Conservation (phyloP, 53 echinoderm and acorn worm genomes). For the Glandiceps talaboti region DNA sequence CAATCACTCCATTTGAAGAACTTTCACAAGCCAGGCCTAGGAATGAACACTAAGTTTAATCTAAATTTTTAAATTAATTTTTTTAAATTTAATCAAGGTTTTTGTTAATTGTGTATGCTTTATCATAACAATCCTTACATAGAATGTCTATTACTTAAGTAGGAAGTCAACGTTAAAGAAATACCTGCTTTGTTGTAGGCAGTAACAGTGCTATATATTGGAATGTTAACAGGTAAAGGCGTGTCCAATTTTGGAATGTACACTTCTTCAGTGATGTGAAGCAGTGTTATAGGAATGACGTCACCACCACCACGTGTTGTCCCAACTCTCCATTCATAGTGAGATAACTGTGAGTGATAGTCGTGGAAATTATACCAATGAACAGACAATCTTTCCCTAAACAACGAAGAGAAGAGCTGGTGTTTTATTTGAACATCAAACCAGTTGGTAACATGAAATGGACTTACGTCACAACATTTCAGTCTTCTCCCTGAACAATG, state of each 20-base stretch:
- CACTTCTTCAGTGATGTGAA: conserved; percentile 15
- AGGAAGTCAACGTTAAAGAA: no score
- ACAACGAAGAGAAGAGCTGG: no score
- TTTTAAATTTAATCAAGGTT: no score
- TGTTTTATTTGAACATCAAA: no score
- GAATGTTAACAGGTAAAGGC: conserved; percentile 1
- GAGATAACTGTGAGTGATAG: conserved; percentile 19
- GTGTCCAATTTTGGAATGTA: neutral
- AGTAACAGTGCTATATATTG: conserved; percentile 24
- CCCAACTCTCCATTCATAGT: conserved; percentile 41
- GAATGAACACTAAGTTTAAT: no score
- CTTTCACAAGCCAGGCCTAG: conserved; percentile 10
- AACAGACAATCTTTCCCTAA: conserved; percentile 12
- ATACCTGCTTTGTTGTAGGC: conserved; percentile 25
- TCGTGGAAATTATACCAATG: conserved; percentile 50
- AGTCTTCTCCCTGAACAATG: no score
- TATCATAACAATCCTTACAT: no score
- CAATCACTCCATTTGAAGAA: conserved; percentile 32
- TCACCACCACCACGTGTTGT: conserved; percentile 21
- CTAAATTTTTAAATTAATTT: no score
- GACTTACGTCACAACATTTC: no score
- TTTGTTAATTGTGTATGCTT: no score
- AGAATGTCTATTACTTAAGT: no score
- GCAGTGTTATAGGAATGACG: conserved; percentile 11
- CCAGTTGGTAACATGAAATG: conserved; percentile 2